Conservation (phyloP, 2,797 vertebrate species). For the Somateria mollissima region DNA sequence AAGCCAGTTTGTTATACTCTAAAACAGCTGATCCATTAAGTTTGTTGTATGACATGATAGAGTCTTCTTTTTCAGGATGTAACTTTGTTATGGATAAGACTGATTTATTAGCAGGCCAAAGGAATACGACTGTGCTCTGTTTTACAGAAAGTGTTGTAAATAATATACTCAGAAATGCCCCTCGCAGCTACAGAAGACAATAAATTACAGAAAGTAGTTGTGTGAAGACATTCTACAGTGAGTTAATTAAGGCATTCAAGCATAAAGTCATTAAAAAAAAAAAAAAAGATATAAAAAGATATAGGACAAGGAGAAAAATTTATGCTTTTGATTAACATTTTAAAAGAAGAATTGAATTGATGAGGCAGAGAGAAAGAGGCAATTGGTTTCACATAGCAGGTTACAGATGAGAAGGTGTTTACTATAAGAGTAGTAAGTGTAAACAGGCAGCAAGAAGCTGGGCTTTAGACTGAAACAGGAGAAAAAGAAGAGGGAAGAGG, state of each 20-base stretch:
- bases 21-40: neutral
- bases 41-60: neutral
- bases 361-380: slow-evolving; percentile 55
- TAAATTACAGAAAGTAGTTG: slow-evolving; percentile 58
- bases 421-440: slow-evolving; percentile 4
- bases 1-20: neutral
- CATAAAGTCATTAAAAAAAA: slow-evolving; percentile 47
- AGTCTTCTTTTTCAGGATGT: slow-evolving; percentile 13
- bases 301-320: slow-evolving; percentile 42
- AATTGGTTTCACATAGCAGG: slow-evolving; percentile 63
- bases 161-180: slow-evolving; percentile 36
- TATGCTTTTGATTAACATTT: slow-evolving; percentile 55
- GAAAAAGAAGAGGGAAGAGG: slow-evolving; percentile 4
- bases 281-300: slow-evolving; percentile 23
- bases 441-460: slow-evolving; percentile 24
- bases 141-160: slow-evolving; percentile 49
- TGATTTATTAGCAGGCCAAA: slow-evolving; percentile 19
- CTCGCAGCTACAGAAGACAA: slow-evolving; percentile 7
- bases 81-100: neutral
- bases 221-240: slow-evolving; percentile 27
- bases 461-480: neutral
- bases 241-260: slow-evolving; percentile 65
- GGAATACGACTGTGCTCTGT: slow-evolving; percentile 9
- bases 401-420: slow-evolving; percentile 67
- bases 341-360: slow-evolving; percentile 59